Evolutionary conservation across 2,113 vertebrate species (phyloP).

Genomic region (Nestor notabilis): DNA sequence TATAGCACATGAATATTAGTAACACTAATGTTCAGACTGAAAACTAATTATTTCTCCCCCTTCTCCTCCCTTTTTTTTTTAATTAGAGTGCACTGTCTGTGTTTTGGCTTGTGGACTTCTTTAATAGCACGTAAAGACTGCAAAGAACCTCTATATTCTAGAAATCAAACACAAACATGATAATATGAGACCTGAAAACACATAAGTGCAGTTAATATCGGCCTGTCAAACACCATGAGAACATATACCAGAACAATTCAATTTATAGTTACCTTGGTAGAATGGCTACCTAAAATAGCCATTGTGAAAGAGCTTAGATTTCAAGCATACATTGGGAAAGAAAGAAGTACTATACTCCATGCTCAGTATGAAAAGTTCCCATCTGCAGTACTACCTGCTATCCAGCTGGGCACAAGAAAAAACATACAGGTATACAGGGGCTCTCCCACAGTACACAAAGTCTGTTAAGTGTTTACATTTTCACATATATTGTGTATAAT

Average conservation of each 20-base stretch:
- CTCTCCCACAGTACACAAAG: neutral
- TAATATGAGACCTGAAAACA: neutral
- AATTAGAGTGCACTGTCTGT: neutral
- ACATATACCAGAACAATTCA: neutral
- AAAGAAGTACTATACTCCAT: neutral
- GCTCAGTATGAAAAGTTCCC: neutral
- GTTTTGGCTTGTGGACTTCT: neutral
- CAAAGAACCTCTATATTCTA: neutral
- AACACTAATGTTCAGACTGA: neutral
- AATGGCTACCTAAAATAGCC: neutral
- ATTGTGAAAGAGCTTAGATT: neutral
- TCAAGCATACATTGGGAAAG: neutral
- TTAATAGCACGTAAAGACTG: neutral
- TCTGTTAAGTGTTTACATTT: neutral
- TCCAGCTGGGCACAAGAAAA: neutral
- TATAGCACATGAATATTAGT: neutral
- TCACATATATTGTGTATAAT: neutral
- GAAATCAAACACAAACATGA: neutral
- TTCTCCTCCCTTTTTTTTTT: neutral
- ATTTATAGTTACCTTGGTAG: neutral
- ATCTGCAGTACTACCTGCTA: neutral
- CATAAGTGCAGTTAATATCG: neutral
- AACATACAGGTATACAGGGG: neutral
- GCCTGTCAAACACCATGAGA: neutral
- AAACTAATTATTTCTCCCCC: neutral